phyloP scores from a whole-genome alignment of 2,888 invertebrate species.

The Lasioglossum figueresi region DNA sequence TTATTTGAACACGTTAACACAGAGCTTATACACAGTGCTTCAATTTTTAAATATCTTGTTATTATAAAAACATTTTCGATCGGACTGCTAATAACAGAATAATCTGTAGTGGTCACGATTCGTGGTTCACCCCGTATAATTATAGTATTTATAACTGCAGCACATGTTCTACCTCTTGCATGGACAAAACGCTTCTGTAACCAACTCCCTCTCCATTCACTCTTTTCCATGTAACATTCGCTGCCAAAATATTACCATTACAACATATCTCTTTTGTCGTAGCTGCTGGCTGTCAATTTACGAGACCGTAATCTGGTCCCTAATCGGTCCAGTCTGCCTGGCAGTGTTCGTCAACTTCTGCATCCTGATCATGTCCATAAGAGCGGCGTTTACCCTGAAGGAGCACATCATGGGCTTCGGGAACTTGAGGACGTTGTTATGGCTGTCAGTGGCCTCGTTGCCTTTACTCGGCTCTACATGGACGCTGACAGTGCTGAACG shows the following conservation, averaged over 20 bases:
- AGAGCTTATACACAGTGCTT: background rate
- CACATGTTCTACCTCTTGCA: too few species aligned
- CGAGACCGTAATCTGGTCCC: slow-evolving; percentile 97
- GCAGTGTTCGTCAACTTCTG: slow-evolving; percentile 91
- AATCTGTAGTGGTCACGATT: too few species aligned
- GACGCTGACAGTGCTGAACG: slow-evolving; percentile 92
- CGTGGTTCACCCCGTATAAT: too few species aligned
- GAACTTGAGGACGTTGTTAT: slow-evolving; percentile 90
- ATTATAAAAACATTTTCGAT: too few species aligned
- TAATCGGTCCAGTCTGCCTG: slow-evolving; percentile 94
- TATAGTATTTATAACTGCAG: too few species aligned
- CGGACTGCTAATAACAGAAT: too few species aligned
- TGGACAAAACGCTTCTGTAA: too few species aligned
- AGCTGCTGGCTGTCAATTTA: slow-evolving; percentile 98
- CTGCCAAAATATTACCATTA: too few species aligned
- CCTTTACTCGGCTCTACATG: slow-evolving; percentile 94
- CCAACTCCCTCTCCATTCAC: too few species aligned
- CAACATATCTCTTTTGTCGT: slow-evolving; percentile 70
- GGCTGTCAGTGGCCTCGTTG: slow-evolving; percentile 93
- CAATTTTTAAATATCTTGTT: background rate
- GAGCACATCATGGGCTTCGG: slow-evolving; percentile 93
- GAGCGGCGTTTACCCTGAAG: slow-evolving; percentile 95
- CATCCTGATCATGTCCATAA: slow-evolving; percentile 93
- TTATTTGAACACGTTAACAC: background rate
- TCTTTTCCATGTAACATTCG: too few species aligned